Conservation (phyloP, 2,888 invertebrate species). For the Operophtera brumata region DNA sequence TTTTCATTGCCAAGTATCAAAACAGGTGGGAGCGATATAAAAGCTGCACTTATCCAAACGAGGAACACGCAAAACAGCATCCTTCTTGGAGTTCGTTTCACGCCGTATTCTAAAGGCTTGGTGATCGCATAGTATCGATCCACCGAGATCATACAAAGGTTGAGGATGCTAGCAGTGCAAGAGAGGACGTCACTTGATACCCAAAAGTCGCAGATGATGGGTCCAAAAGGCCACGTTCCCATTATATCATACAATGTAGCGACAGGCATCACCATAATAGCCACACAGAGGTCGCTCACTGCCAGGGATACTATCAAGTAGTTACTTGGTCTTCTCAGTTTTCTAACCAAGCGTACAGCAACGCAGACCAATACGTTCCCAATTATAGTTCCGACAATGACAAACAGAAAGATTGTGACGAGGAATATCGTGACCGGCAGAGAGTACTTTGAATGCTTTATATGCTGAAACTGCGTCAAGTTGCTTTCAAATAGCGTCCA, state of each 20-base stretch:
- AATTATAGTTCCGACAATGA: conserved; percentile 89
- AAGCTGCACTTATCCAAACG: conserved; percentile 96
- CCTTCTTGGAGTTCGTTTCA: conserved; percentile 94
- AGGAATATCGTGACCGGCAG: conserved; percentile 83
- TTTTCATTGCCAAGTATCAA: conserved; percentile 94
- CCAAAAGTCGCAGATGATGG: conserved; percentile 96
- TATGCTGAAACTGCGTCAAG: conserved; percentile 49
- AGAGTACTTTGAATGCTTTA: conserved; percentile 72
- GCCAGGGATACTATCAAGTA: conserved; percentile 96
- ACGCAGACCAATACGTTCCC: conserved; percentile 97
- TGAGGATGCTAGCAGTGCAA: conserved; percentile 98
- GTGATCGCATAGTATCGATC: conserved; percentile 97
- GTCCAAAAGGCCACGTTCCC: conserved; percentile 96
- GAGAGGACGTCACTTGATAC: conserved; percentile 98
- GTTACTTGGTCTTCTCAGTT: conserved; percentile 93
- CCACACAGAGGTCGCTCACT: conserved; percentile 97
- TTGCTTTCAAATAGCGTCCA: conserved; percentile 64
- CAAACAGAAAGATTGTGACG: conserved; percentile 85
- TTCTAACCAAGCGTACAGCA: conserved; percentile 96
- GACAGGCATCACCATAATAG: conserved; percentile 98
- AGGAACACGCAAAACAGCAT: conserved; percentile 94
- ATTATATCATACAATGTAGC: conserved; percentile 96
- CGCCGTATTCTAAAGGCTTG: conserved; percentile 96
- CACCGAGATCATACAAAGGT: conserved; percentile 98
- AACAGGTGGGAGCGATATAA: conserved; percentile 95